These are phyloP conservation scores for Eledona agricola DNA, from an alignment of 2,888 invertebrate species.

Conservation along the genomic window DNA sequence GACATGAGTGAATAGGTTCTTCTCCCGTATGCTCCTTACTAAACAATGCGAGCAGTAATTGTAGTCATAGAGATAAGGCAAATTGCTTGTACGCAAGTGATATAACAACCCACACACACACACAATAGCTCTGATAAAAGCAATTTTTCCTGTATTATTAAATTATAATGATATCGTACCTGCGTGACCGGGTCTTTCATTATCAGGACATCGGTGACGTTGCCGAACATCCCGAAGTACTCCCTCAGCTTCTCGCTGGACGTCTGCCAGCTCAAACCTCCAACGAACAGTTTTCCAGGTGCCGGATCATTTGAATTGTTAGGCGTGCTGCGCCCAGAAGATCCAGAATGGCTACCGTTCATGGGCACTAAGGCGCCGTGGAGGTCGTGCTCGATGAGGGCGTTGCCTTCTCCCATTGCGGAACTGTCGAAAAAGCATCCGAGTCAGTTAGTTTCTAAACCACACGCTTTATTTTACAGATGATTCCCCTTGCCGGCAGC, in stretches of 20 bases:
- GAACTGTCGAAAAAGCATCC: constrained; percentile 60
- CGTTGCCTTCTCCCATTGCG: constrained; percentile 65
- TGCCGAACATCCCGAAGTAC: constrained; percentile 92
- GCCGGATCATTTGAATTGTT: constrained; percentile 74
- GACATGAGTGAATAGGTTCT: too few species aligned
- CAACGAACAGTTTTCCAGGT: constrained; percentile 88
- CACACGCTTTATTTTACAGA: constrained; percentile 29
- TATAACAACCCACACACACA: too few species aligned
- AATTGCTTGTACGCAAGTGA: too few species aligned
- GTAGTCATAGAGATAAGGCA: too few species aligned
- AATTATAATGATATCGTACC: constrained; percentile 66
- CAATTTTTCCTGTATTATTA: too few species aligned
- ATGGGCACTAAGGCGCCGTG: constrained; percentile 59
- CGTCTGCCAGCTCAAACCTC: constrained; percentile 93
- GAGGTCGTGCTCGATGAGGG: constrained; percentile 65
- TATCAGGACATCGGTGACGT: constrained; percentile 89
- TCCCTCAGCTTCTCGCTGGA: constrained; percentile 91
- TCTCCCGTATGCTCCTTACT: too few species aligned
- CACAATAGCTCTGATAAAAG: too few species aligned
- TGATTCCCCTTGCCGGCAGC: constrained; percentile 12
- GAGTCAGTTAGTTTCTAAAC: constrained; percentile 10
- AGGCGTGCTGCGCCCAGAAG: constrained; percentile 81
- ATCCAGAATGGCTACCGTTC: constrained; percentile 67
- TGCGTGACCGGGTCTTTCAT: constrained; percentile 95
- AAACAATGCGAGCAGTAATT: too few species aligned